A percentile compares a stretch with the other conserved stretches of the same genome.
Evolutionary conservation across 2,888 invertebrate genomes (phyloP).

Genomic region (Drosophila seclusa): DNA sequence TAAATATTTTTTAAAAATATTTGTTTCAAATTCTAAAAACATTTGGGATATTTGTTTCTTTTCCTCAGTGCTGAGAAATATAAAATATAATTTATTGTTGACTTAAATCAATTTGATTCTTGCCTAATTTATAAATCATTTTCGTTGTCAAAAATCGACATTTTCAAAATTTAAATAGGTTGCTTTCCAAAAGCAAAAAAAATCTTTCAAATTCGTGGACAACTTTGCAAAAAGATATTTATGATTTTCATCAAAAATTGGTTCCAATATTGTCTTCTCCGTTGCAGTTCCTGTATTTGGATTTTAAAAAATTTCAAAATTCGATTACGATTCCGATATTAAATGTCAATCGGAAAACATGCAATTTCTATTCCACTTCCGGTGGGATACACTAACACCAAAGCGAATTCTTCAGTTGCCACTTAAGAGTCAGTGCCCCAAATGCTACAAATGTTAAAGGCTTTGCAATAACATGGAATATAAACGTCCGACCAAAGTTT

Average conservation of each 20-base stretch:
- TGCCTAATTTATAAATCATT: background rate
- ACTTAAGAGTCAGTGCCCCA: conserved; percentile 31
- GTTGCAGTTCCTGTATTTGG: background rate
- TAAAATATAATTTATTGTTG: background rate
- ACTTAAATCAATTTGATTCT: background rate
- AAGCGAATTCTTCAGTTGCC: background rate
- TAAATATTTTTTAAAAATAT: background rate
- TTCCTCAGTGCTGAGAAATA: background rate
- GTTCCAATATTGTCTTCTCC: background rate
- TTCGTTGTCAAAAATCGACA: background rate
- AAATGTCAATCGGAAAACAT: background rate
- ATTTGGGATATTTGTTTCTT: background rate
- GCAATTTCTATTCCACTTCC: background rate
- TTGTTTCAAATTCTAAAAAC: too few species aligned
- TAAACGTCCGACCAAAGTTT: conserved; percentile 45
- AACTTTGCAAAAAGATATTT: background rate
- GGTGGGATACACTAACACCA: background rate
- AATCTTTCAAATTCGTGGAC: background rate
- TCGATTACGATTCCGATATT: background rate
- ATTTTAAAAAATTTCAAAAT: background rate
- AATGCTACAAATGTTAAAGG: conserved; percentile 25
- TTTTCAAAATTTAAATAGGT: background rate
- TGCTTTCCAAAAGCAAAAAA: background rate
- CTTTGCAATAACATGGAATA: conserved; percentile 35
- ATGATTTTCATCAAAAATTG: background rate